A percentile compares a stretch with the other conserved stretches of the same genome.
These are phyloP conservation scores for Pristionchus exspectatus DNA, from an alignment of 2,888 invertebrate species.

Conservation along the genomic window DNA sequence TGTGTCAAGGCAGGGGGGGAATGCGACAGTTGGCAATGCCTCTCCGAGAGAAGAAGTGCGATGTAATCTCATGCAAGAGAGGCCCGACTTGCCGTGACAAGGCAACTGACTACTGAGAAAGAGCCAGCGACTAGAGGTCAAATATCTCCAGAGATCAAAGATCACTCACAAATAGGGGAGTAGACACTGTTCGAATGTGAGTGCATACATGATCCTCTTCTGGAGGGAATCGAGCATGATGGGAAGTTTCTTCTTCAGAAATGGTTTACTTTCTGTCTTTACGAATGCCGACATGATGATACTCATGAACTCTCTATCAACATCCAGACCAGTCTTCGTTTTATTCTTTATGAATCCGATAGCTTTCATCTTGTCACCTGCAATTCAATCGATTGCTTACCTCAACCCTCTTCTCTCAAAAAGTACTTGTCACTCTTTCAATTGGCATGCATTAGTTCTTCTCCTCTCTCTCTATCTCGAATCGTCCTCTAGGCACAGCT, in stretches of 20 bases:
- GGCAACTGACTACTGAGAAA: not conserved
- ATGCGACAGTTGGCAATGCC: conserved; percentile 26
- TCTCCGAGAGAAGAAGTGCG: conserved; percentile 2
- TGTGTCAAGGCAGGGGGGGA: not conserved
- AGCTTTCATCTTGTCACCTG: not conserved
- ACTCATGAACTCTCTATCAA: not conserved
- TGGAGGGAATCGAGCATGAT: conserved; percentile 59
- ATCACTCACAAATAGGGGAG: conserved; percentile 64
- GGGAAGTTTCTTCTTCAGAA: conserved; percentile 50
- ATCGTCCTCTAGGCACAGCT: conserved; percentile 8
- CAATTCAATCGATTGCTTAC: conserved; percentile 9
- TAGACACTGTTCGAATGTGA: conserved; percentile 61
- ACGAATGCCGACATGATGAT: conserved; percentile 34
- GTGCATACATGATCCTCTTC: conserved; percentile 63
- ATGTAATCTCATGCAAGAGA: conserved; percentile 13
- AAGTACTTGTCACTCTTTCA: not conserved
- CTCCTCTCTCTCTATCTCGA: not conserved
- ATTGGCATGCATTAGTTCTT: conserved; percentile 6
- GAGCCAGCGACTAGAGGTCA: not conserved
- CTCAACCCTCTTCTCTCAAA: not conserved
- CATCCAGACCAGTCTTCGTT: not conserved
- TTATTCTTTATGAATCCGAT: not conserved
- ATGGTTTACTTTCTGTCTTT: not conserved
- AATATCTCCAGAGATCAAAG: conserved; percentile 29
- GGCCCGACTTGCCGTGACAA: not conserved